These are phyloP conservation scores for Philopotamus ludificatus DNA, from an alignment of 1,140 invertebrate genomes.

Conservation along the genomic window DNA sequence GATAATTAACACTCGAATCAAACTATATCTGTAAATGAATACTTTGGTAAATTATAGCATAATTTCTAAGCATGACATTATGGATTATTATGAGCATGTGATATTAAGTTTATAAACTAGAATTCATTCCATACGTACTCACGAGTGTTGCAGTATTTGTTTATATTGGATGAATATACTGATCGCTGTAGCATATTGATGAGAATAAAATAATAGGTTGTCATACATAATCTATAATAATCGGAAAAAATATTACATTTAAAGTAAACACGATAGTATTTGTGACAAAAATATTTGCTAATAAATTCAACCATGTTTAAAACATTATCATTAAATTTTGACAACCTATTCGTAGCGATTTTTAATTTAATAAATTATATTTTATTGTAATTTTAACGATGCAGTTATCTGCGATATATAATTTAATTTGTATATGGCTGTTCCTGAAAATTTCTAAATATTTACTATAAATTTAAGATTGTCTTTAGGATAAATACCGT, in stretches of 20 bases:
- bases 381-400: constrained; percentile 2
- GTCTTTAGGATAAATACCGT: not conserved
- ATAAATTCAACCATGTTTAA: no score
- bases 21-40: no score
- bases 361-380: not conserved
- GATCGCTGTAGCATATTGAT: no score
- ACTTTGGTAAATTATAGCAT: no score
- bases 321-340: no score
- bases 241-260: no score
- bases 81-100: constrained; percentile 37
- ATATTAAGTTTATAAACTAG: constrained; percentile 40
- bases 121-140: constrained; percentile 24
- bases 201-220: no score
- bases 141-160: not conserved
- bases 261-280: no score
- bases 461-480: not conserved
- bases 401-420: constrained; percentile 12
- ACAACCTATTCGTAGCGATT: no score
- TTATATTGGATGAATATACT: not conserved
- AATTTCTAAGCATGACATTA: constrained; percentile 34
- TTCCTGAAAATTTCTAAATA: constrained; percentile 14
- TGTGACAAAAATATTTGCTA: no score
- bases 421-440: constrained; percentile 13
- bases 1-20: no score
- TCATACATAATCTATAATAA: no score